Base-by-base conservation (phyloP, 2,797 vertebrate species). In the Lepilemur septentrionalis region DNA sequence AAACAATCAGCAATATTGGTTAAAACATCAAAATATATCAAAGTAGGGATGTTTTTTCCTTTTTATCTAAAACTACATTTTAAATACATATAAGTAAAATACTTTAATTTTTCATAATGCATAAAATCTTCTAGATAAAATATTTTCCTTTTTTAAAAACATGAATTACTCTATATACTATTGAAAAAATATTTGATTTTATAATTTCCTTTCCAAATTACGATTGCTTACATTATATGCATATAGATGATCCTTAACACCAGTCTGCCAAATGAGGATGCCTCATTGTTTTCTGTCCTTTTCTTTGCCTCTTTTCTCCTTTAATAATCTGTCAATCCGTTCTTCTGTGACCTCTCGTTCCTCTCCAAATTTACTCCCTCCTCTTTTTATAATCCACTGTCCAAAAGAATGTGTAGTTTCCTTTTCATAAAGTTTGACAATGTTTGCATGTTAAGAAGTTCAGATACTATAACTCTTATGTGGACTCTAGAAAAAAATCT, bases 171-270 rank as follows among this genome's bases (percentile, higher is more conserved):
- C 84, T 81, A 63, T 84, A 75, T 32, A 72, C 17, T 48, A 63
- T 28, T 93, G 38, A 57, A 41, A 86, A 92, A 94, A 35, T 76
- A 43, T 18, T 65, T 30, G 32, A 78, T 67, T 97, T 67, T 76
- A 48, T 94, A 69, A 92, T 80, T 83, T 75, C 59, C 28, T 85
- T 89, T 94, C 69, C 35, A 87, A 94, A 63, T 23, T 67, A 69
- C n/a, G 86, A 69, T 61, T 43, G 70, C 20, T 59, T 65, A 46
- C 9, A 35, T 52, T 76, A 18, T 7, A 30, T 43, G 41, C 4
- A 86, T 41, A 18, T 69, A 57, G 43, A 73, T 72, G 65, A 38
- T 28, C 32, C 25, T 57, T 69, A 70, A 61, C 48, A 30, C 28
- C 38, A 86, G 18, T 18, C n/a, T 65, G n/a, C 30, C 41, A 48